Base-by-base conservation (phyloP, 2,888 invertebrate species). In the Temnothorax rugatulus region DNA sequence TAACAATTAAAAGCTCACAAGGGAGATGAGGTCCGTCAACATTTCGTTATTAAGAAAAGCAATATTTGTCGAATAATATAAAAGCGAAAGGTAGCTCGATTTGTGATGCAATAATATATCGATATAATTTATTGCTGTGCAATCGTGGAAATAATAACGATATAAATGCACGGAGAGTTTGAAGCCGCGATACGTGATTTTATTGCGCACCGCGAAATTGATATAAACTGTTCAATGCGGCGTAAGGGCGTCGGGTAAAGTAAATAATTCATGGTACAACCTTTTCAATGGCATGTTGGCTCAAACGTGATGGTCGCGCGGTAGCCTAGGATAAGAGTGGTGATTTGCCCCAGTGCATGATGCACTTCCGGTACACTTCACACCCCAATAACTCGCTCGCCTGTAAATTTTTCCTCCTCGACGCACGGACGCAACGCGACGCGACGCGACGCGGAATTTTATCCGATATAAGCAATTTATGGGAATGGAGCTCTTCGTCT, bases 331-430 rank as follows among this genome's bases (percentile, higher is more conserved):
- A 69, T 87, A 85, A 89, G 50, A 41, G 38, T 21, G 61, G 75
- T 84, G 84, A 88, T 90, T 88, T 88, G 90, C 86, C 76, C 82
- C 44, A 57, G 38, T 79, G 64, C 54, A 34, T 81, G 76, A 90
- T 88, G 76, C 59, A 77, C 76, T 68, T 84, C 73, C 82, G 29
- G 61, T 29, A 59, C 86, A 77, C 84, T 88, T 90, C 68, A 86
- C 86, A 77, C 82, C 77, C 83, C 83, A 68, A 88, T 86, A 88
- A 89, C 84, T 83, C 63, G 84, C 74, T 84, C 84, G 81, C 66
- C 57, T 83, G 83, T 89, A 89, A 89, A 89, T 90, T 83, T 90
- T 77, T 38, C 63, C 64, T 59, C 75, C 74, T 21, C 82, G 38
- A 29, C 25, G 41, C 29, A 18, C 44, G 66, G 21, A 52, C 13